These are phyloP conservation scores for Rhizoglyphus robini DNA, from an alignment of 1,140 invertebrate species.

Conservation along the genomic window DNA sequence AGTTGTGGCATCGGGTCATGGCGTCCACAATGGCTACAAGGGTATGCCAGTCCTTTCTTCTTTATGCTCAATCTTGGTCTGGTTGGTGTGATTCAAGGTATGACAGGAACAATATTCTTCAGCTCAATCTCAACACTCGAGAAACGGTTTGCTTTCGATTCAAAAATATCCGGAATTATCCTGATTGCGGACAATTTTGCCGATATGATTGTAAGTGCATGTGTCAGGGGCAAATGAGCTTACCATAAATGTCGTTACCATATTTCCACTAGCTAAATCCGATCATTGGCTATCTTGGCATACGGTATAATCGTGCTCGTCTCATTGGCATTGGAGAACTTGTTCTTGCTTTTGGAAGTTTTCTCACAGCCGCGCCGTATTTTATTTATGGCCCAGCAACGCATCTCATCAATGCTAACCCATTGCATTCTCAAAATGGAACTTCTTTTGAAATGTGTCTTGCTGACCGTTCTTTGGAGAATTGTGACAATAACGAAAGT, in stretches of 20 bases:
- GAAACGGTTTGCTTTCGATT: constrained; percentile 62
- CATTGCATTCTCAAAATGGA: neutral
- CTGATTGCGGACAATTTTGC: constrained; percentile 26
- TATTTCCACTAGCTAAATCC: constrained; percentile 14
- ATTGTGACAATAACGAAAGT: neutral
- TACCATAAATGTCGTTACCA: neutral
- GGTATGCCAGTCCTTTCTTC: constrained; percentile 58
- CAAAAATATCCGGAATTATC: constrained; percentile 50
- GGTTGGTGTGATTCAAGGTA: constrained; percentile 55
- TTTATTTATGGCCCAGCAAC: constrained; percentile 46
- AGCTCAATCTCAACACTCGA: constrained; percentile 63
- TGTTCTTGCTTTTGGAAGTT: constrained; percentile 49
- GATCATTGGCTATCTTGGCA: constrained; percentile 50
- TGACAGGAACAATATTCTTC: constrained; percentile 57
- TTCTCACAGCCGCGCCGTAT: constrained; percentile 49
- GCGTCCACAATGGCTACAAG: constrained; percentile 47
- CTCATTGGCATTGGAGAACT: constrained; percentile 54
- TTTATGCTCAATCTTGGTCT: constrained; percentile 57
- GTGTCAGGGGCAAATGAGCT: neutral
- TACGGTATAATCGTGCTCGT: constrained; percentile 48
- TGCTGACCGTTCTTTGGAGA: neutral
- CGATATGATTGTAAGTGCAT: constrained; percentile 15
- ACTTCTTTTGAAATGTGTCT: neutral
- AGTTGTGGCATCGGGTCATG: constrained; percentile 45
- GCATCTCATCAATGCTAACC: constrained; percentile 16